Base-by-base conservation (phyloP, 2,797 vertebrate species). In the Melanotaenia pygmaea region DNA sequence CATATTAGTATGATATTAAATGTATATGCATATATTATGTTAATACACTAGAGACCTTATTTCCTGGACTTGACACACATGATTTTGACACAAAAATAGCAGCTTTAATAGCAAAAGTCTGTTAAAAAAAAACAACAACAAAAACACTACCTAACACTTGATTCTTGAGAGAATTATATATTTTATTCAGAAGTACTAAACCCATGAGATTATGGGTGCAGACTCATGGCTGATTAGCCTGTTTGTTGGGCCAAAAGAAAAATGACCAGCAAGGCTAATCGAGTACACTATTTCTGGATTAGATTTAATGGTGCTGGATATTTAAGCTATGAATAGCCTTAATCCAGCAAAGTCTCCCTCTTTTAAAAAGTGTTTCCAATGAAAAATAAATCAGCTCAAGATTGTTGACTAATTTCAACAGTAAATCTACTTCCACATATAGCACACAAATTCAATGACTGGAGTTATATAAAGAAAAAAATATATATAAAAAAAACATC, bases 121-220 rank as follows among this genome's bases (percentile, higher is more conserved):
- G 58, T 59, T 24, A 11, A 37, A 24, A 4, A 22, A 13, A 13
- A 14, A 10, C 11, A 10, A 56, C 35, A 18, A 37, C 45, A 35
- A 38, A 12, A 38, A 38, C 3, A 38, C 3, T 38, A 12, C 43
- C 43, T 2, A 45, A 6, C 3, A 45, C 1, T 32, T 57, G 13
- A 56, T 56, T 38, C 9, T 37, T 28, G n/a, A 2, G 3, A 13
- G 60, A 22, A n/a, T 43, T 24, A 16, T 13, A 12, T 63, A 20
- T 45, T 56, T 60, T 12, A 54, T 69, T 35, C 4, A 68, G 24
- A 16, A 47, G 24, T 50, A 61, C 9, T 30, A 69, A 65, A 65
- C 43, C 7, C 20, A 24, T 45, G 18, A 67, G 28, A 63, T 59
- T 45, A 62, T 35, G 9, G 35, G 32, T 51, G 16, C 43, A 58